Conservation (phyloP, 2,888 invertebrate genomes). For the Synanthedon andrenaeformis region DNA sequence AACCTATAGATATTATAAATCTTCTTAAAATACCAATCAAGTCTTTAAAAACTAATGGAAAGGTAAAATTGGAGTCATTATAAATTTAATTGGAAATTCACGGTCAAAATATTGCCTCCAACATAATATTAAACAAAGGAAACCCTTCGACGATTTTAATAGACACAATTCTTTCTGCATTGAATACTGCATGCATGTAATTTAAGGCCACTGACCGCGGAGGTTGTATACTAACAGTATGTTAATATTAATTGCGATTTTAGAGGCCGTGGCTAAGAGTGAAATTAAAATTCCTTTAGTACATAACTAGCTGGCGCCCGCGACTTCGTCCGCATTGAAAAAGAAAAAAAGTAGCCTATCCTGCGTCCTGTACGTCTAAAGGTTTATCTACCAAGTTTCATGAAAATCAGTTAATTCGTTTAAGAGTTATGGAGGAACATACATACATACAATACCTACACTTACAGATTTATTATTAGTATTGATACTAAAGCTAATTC, state of each 20-base stretch:
- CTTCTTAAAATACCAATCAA: not conserved
- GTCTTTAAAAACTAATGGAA: not conserved
- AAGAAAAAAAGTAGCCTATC: too few species aligned
- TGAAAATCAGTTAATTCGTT: too few species aligned
- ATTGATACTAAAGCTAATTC: too few species aligned
- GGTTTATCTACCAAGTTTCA: too few species aligned
- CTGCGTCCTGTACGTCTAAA: too few species aligned
- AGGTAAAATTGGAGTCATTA: not conserved
- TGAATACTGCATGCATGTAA: conserved; percentile 3
- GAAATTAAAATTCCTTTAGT: too few species aligned
- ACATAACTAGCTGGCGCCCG: too few species aligned
- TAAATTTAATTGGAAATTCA: not conserved
- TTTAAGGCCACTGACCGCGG: conserved; percentile 12
- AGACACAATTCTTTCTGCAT: conserved; percentile 6
- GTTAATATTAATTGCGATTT: not conserved
- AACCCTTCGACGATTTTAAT: not conserved
- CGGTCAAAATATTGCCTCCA: not conserved
- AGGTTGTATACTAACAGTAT: conserved; percentile 6
- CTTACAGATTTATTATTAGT: too few species aligned
- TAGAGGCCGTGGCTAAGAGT: not conserved
- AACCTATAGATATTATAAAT: too few species aligned
- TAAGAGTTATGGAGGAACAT: too few species aligned
- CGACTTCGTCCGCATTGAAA: too few species aligned
- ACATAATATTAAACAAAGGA: not conserved
- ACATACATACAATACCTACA: too few species aligned